Evolutionary conservation across 2,888 invertebrate species (phyloP), one percentile per base, ranked within the genome.

Genomic region (Ischnura elegans): DNA sequence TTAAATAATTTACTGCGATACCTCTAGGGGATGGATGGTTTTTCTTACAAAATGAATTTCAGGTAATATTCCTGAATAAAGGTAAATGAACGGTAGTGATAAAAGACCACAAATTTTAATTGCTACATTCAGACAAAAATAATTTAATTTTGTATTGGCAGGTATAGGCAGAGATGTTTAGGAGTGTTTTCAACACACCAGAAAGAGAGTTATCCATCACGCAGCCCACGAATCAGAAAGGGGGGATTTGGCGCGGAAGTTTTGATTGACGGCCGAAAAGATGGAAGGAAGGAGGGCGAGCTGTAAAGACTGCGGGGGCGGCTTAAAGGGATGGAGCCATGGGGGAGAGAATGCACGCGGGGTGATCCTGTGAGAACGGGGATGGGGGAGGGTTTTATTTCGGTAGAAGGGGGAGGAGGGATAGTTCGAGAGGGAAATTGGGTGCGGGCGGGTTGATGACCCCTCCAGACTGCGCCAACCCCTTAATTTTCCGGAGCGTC

Each of bases 401-500:
- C 19, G 0, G 51, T 19, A 51, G 51, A 19, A 10, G 19, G n/a
- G 61, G 55, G 47, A 1, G 47, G n/a, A 45, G n/a, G 61, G 55
- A 29, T 0, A 29, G n/a, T n/a, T 29, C 6, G 87, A 10, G 47
- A 45, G 43, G 86, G 86, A 86, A 46, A 43, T 43, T 90, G 61
- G 90, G 43, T 43, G 90, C 66, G 43, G 76, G 76, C 36, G 76
- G 76, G 76, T 76, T 76, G 36, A 76, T 76, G 76, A 76, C 76
- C 76, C 76, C 76, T 36, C 13, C 76, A 10, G n/a, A 29, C 25
- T 36, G 36, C 76, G 29, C 76, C 76, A 36, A 45, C 90, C 90
- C 90, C 76, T 76, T 90, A 90, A 90, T 61, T 61, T 90, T 51
- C 51, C 13, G 2, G 46, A 55, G 21, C 25, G 42, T 36, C n/a